phyloP scores from a whole-genome alignment of 2,888 invertebrate species.

The Agonopterix alstromeriana region DNA sequence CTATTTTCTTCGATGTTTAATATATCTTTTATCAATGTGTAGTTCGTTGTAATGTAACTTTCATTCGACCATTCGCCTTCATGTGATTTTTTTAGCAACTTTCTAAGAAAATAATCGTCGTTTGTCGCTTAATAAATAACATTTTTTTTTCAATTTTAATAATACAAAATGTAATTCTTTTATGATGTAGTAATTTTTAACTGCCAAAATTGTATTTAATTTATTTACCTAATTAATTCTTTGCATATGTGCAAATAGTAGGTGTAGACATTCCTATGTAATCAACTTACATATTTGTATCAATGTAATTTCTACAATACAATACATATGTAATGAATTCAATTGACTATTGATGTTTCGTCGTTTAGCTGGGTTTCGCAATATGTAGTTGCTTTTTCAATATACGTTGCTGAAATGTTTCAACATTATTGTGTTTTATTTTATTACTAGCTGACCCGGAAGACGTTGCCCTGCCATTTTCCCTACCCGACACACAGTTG shows the following conservation, averaged over 20 bases:
- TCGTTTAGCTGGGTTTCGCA: constrained; percentile 24
- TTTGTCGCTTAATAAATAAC: constrained; percentile 1
- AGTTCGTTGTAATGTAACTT: no score
- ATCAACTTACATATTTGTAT: constrained; percentile 1
- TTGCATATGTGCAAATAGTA: constrained; percentile 6
- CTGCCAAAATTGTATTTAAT: constrained; percentile 7
- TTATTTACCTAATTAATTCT: not conserved
- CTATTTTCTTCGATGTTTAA: not conserved
- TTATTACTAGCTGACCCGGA: no score
- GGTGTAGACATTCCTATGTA: constrained; percentile 6
- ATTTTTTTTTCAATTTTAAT: not conserved
- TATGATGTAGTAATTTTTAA: not conserved
- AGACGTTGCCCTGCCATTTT: no score
- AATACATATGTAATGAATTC: constrained; percentile 12
- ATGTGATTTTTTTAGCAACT: not conserved
- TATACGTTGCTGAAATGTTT: constrained; percentile 24
- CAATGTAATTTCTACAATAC: not conserved
- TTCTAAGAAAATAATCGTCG: not conserved
- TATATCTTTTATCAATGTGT: not conserved
- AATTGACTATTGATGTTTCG: constrained; percentile 13
- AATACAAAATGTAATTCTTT: not conserved
- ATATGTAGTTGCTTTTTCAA: constrained; percentile 27
- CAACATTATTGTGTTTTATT: constrained; percentile 9
- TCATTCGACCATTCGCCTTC: not conserved
- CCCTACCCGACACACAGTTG: no score